A percentile compares a stretch with the other conserved stretches of the same genome.
Conservation (phyloP, 2,888 invertebrate species). For the Parascotia fuliginaria region DNA sequence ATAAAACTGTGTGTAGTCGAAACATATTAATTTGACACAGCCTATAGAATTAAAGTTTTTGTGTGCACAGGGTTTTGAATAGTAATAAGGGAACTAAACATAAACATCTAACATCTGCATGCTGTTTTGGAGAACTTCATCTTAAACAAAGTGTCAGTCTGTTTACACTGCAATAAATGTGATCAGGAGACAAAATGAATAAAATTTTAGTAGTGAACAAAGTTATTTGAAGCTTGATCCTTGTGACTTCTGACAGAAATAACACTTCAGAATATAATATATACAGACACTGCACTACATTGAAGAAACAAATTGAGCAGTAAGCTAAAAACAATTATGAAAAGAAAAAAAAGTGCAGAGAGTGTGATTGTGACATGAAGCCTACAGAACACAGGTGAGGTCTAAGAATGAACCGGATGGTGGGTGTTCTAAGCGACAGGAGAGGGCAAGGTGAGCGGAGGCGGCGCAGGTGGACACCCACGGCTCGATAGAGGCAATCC, state of each 20-base stretch:
- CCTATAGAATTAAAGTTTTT: slow-evolving; percentile 13
- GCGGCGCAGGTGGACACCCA: slow-evolving; percentile 82
- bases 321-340: slow-evolving; percentile 65
- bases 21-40: slow-evolving; percentile 15
- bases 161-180: slow-evolving; percentile 43
- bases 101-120: slow-evolving; percentile 70
- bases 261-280: slow-evolving; percentile 45
- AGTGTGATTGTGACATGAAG: slow-evolving; percentile 66
- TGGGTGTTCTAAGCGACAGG: slow-evolving; percentile 65
- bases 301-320: slow-evolving; percentile 66
- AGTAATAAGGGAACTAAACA: slow-evolving; percentile 36
- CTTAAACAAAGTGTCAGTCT: slow-evolving; percentile 42
- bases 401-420: slow-evolving; percentile 64
- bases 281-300: slow-evolving; percentile 69
- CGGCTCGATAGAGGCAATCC: slow-evolving; percentile 78
- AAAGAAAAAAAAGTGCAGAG: slow-evolving; percentile 65
- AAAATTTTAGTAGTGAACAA: slow-evolving; percentile 30
- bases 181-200: slow-evolving; percentile 35
- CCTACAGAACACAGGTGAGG: slow-evolving; percentile 62
- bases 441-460: slow-evolving; percentile 66
- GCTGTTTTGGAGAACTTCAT: slow-evolving; percentile 49
- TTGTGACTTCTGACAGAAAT: slow-evolving; percentile 51
- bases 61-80: slow-evolving; percentile 14
- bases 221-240: slow-evolving; percentile 52
- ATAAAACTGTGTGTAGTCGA: slow-evolving; percentile 16